Evolutionary conservation across 2,888 invertebrate genomes (phyloP).

Genomic region (Autographa gamma): DNA sequence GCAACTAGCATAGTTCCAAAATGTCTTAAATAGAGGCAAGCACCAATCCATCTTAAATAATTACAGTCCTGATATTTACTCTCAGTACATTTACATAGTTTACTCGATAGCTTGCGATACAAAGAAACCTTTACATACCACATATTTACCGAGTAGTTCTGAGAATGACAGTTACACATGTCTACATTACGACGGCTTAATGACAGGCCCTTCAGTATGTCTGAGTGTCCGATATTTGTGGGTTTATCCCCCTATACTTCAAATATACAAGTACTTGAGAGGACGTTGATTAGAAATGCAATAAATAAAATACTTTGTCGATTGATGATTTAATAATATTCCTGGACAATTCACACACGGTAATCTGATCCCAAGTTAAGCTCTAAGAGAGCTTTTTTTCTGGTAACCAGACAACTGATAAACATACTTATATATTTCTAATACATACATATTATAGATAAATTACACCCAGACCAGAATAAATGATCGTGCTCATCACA

Average conservation of each 20-base stretch:
- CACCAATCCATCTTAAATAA: not conserved
- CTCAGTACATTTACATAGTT: not conserved
- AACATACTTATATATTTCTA: too few species aligned
- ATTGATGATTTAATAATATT: too few species aligned
- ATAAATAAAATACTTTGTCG: too few species aligned
- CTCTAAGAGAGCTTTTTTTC: too few species aligned
- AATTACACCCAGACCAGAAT: too few species aligned
- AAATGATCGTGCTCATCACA: too few species aligned
- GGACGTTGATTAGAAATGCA: not conserved
- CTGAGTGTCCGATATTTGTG: not conserved
- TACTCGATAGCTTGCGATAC: not conserved
- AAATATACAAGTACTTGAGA: not conserved
- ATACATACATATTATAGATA: too few species aligned
- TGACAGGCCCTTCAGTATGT: not conserved
- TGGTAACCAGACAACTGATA: too few species aligned
- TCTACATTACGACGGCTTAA: slow-evolving; percentile 6
- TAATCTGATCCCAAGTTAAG: too few species aligned
- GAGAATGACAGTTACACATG: slow-evolving; percentile 6
- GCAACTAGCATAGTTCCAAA: too few species aligned
- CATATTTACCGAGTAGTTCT: slow-evolving; percentile 1
- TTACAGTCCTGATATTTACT: not conserved
- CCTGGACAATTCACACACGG: too few species aligned
- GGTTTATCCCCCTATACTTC: not conserved
- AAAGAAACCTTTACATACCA: not conserved
- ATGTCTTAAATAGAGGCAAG: too few species aligned